Conservation (phyloP, 2,113 vertebrate genomes). For the Sylvietta virens region DNA sequence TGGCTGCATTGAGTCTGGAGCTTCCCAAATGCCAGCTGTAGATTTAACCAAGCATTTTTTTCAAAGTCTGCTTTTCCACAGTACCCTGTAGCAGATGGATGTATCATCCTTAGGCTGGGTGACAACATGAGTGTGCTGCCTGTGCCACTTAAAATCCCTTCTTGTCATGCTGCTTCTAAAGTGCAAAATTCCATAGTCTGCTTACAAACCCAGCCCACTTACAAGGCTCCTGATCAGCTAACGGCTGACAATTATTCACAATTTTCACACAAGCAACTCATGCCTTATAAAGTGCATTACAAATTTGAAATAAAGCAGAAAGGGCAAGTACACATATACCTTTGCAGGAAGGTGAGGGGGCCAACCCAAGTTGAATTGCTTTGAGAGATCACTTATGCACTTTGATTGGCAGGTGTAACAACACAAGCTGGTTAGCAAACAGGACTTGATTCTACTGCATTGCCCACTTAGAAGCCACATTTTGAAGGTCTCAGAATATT, state of each 20-base stretch:
- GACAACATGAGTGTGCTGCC: neutral
- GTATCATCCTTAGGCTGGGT: neutral
- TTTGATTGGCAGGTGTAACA: neutral
- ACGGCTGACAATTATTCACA: neutral
- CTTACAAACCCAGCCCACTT: neutral
- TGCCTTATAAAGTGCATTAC: neutral
- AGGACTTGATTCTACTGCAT: neutral
- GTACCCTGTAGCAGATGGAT: neutral
- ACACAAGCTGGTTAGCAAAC: neutral
- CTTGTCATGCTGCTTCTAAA: neutral
- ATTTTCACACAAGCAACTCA: neutral
- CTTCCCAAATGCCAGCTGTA: neutral
- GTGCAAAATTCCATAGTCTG: neutral
- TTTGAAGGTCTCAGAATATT: neutral
- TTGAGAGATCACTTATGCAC: neutral
- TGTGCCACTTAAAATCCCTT: neutral
- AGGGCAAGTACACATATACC: fast-evolving
- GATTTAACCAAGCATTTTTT: neutral
- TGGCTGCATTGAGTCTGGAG: neutral
- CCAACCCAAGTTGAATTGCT: neutral
- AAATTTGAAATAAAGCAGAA: neutral
- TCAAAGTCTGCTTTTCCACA: neutral
- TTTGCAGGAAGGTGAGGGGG: neutral
- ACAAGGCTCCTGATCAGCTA: neutral
- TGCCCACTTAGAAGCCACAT: neutral